Percentiles rank a stretch among this genome's conserved stretches.
Evolutionary conservation across 1,140 invertebrate genomes (phyloP).

Genomic region (Oryzaephilus surinamensis): DNA sequence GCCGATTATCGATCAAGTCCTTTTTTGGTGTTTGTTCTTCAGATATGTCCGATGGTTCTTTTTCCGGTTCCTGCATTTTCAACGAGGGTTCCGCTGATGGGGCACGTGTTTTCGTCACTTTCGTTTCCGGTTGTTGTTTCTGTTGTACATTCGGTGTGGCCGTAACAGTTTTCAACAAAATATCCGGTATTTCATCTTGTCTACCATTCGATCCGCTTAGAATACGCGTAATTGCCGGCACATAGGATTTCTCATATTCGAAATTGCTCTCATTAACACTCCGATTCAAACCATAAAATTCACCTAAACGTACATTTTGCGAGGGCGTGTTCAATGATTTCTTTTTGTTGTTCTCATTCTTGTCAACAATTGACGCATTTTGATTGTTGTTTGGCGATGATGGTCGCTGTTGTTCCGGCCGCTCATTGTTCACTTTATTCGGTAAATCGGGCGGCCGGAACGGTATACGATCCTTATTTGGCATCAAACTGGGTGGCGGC

Average conservation of each 20-base stretch:
- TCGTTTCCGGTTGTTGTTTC: constrained; percentile 35
- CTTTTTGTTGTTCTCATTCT: constrained; percentile 42
- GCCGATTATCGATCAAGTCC: constrained; percentile 6
- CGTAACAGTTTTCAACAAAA: constrained; percentile 55
- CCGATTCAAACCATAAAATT: constrained; percentile 26
- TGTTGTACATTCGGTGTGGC: constrained; percentile 46
- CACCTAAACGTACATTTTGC: constrained; percentile 39
- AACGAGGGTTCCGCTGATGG: constrained; percentile 35
- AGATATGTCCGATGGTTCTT: constrained; percentile 3
- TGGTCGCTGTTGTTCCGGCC: constrained; percentile 16
- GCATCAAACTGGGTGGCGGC: constrained; percentile 62
- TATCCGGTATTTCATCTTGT: constrained; percentile 66
- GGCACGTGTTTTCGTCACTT: constrained; percentile 28
- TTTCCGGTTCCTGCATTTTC: constrained; percentile 38
- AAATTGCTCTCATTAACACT: constrained; percentile 31
- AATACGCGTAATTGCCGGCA: constrained; percentile 58
- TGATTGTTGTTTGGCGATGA: constrained; percentile 14
- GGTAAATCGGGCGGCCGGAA: constrained; percentile 51
- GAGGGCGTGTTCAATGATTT: constrained; percentile 63
- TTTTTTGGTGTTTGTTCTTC: constrained; percentile 18
- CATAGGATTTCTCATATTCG: constrained; percentile 32
- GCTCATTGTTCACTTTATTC: constrained; percentile 30
- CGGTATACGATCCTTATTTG: constrained; percentile 67
- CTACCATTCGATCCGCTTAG: constrained; percentile 68
- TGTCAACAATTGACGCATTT: no score